A percentile compares a stretch with the other conserved stretches of the same genome.
Evolutionary conservation across 1,140 invertebrate species (phyloP).

Genomic region (Amyelois transitella): DNA sequence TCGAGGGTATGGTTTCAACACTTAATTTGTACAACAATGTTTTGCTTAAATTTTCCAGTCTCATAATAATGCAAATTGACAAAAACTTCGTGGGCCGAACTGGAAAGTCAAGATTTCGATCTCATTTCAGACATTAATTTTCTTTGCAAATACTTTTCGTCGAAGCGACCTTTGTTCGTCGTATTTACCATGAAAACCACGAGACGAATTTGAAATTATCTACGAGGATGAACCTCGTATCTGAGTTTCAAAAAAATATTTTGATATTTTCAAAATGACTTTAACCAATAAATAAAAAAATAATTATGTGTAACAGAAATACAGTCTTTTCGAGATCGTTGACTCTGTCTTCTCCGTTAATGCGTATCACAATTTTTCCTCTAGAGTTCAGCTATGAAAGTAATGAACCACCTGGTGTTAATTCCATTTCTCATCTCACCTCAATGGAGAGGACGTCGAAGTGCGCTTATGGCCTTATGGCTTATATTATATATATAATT

Average conservation of each 20-base stretch:
- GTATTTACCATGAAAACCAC: slow-evolving; percentile 20
- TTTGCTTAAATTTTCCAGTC: not conserved
- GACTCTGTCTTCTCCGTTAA: no score
- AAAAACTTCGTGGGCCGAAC: not conserved
- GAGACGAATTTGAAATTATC: slow-evolving; percentile 21
- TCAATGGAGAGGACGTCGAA: no score
- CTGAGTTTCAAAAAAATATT: slow-evolving; percentile 5
- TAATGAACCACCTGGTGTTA: no score
- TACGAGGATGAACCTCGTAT: slow-evolving; percentile 18
- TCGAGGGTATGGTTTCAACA: not conserved
- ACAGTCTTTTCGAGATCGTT: no score
- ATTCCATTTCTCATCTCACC: no score
- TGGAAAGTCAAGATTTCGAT: not conserved
- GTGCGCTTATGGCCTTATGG: no score
- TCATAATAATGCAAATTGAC: not conserved
- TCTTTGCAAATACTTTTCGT: slow-evolving; percentile 26
- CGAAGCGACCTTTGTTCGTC: slow-evolving; percentile 20
- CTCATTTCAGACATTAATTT: slow-evolving; percentile 21
- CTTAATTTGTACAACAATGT: not conserved
- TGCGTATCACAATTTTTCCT: no score
- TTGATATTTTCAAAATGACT: no score
- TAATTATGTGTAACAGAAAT: no score
- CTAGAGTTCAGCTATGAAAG: no score
- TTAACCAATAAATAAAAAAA: no score
- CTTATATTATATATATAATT: no score